phyloP scores from a whole-genome alignment of 2,113 vertebrate genomes.

The Sarotherodon lohbergeri region DNA sequence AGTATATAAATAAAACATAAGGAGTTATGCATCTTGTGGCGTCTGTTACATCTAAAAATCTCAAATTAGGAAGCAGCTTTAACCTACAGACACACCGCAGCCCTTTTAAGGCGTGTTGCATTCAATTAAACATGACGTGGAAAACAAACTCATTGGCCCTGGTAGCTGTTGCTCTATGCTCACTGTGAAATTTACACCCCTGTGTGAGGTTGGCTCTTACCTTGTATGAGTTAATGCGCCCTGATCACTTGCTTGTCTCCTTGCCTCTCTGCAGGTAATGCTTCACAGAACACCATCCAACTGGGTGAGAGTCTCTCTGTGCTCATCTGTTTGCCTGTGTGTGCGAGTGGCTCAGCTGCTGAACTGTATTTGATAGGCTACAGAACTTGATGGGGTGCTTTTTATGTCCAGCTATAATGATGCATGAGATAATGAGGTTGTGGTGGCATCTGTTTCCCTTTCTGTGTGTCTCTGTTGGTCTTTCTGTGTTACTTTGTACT shows the following conservation, averaged over 20 bases:
- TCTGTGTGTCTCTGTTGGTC: neutral
- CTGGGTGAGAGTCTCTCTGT: constrained; percentile 52
- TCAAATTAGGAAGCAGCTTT: neutral
- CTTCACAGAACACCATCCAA: constrained; percentile 59
- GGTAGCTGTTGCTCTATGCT: neutral
- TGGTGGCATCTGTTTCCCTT: neutral
- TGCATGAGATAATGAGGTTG: neutral
- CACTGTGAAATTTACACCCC: neutral
- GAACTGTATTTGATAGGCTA: constrained; percentile 8
- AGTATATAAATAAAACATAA: neutral
- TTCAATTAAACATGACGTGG: neutral
- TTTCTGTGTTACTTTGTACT: neutral
- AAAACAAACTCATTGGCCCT: neutral
- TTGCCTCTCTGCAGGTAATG: constrained; percentile 56
- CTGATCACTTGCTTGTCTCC: constrained; percentile 23
- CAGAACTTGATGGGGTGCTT: neutral
- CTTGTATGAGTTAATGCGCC: neutral
- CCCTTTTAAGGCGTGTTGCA: neutral
- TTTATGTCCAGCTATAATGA: constrained; percentile 6
- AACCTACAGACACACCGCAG: neutral
- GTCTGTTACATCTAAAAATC: neutral
- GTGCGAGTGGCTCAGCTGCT: neutral
- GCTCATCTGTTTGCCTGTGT: neutral
- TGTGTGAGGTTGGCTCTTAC: neutral
- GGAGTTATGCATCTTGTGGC: neutral